A percentile compares a stretch with the other conserved stretches of the same genome.
These are phyloP conservation scores for Meloidogyne floridensis DNA, from an alignment of 1,140 invertebrate species.

Conservation along the genomic window DNA sequence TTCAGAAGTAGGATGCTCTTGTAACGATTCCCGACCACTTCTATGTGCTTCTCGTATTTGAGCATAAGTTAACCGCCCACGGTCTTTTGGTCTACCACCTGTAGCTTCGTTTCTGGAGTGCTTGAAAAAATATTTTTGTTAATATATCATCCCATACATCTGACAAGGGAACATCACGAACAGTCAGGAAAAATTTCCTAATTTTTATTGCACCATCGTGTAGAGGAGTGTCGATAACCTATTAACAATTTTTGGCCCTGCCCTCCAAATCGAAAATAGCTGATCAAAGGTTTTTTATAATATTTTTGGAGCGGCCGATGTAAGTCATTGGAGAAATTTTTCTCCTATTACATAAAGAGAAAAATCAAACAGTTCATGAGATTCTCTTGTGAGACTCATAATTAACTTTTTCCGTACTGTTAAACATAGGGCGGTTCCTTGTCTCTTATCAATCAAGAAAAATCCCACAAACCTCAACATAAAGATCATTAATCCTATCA, in stretches of 20 bases:
- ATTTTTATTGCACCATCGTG: no score
- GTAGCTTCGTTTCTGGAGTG: not conserved
- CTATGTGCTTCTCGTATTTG: slow-evolving; percentile 5
- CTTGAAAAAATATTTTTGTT: not conserved
- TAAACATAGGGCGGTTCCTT: not conserved
- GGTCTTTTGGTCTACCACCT: not conserved
- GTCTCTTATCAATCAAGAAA: not conserved
- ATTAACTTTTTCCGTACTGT: not conserved
- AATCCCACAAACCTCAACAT: not conserved
- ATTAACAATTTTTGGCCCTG: no score
- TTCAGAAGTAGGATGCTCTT: not conserved
- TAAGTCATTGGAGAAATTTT: no score
- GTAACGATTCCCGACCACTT: not conserved
- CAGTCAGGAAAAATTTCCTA: no score
- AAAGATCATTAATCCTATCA: not conserved
- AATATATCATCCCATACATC: not conserved
- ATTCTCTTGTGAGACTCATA: no score
- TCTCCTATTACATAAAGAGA: no score
- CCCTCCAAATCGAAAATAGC: no score
- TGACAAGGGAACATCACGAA: no score
- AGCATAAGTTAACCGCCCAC: not conserved
- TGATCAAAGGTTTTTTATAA: no score
- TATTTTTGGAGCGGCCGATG: no score
- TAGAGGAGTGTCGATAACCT: no score
- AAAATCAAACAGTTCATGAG: no score